Percentiles rank a stretch among this genome's conserved stretches.
phyloP scores from a whole-genome alignment of 2,888 invertebrate genomes.

The Cryptus viduatorius region DNA sequence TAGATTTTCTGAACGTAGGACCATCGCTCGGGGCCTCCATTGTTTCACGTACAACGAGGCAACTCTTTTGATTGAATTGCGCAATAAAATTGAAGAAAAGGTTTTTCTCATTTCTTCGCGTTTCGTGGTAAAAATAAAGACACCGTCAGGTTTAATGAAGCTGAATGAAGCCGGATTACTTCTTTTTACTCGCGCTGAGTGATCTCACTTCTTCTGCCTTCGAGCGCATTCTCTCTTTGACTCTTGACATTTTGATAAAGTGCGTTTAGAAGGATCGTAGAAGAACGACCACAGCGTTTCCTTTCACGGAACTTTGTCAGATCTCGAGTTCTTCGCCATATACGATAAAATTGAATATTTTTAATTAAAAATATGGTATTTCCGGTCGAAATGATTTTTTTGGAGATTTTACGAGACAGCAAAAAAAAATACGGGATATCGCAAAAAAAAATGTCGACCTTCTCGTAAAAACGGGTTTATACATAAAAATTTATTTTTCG shows the following conservation, averaged over 20 bases:
- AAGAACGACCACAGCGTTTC: constrained; percentile 24
- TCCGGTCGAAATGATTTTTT: too few relatives aligned
- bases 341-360: too few relatives aligned
- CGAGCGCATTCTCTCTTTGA: neutral
- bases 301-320: constrained; percentile 37
- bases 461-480: too few relatives aligned
- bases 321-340: neutral
- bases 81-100: constrained; percentile 38
- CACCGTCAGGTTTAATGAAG: constrained; percentile 55
- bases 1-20: constrained; percentile 49
- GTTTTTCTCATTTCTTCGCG: constrained; percentile 9
- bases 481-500: too few relatives aligned
- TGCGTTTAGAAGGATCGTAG: constrained; percentile 23
- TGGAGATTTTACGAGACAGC: too few relatives aligned
- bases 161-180: constrained; percentile 49
- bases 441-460: too few relatives aligned
- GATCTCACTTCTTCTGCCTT: neutral
- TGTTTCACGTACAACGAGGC: constrained; percentile 48
- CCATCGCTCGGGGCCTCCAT: constrained; percentile 47
- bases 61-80: constrained; percentile 39
- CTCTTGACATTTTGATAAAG: constrained; percentile 60
- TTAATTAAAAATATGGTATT: too few relatives aligned
- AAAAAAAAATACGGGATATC: too few relatives aligned
- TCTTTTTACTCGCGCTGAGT: constrained; percentile 21
- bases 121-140: constrained; percentile 14